Conservation (phyloP, 2,113 vertebrate species). For the Thryonomys swinderianus region DNA sequence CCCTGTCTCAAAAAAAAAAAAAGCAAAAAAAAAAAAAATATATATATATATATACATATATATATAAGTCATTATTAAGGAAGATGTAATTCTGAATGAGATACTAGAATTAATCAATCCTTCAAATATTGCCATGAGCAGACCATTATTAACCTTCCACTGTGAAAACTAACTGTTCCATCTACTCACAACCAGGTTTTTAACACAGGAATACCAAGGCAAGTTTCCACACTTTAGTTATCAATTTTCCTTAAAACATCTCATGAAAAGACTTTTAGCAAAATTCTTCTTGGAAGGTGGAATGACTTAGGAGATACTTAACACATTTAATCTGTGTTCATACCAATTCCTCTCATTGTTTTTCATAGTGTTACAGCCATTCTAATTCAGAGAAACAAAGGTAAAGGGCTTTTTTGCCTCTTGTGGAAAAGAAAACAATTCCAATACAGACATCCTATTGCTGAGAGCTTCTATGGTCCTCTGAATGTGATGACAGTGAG, state of each 20-base stretch:
- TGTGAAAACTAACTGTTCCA: background rate
- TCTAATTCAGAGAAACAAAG: slow-evolving; percentile 36
- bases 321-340: background rate
- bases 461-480: background rate
- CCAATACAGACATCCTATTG: background rate
- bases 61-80: slow-evolving; percentile 15
- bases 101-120: background rate
- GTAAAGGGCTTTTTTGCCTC: background rate
- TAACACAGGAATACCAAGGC: background rate
- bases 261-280: background rate
- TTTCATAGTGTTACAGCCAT: background rate
- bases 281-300: slow-evolving; percentile 40
- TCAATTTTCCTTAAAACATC: slow-evolving; percentile 27
- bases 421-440: background rate
- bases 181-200: background rate
- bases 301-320: background rate
- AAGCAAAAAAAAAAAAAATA: no score
- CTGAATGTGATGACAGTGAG: background rate
- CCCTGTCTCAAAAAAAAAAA: no score
- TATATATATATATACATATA: no score
- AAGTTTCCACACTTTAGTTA: background rate
- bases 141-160: background rate
- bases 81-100: background rate
- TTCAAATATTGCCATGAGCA: background rate
- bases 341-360: background rate